These are phyloP conservation scores for Apocrypta bakeri DNA, from an alignment of 1,140 invertebrate genomes.

Conservation along the genomic window DNA sequence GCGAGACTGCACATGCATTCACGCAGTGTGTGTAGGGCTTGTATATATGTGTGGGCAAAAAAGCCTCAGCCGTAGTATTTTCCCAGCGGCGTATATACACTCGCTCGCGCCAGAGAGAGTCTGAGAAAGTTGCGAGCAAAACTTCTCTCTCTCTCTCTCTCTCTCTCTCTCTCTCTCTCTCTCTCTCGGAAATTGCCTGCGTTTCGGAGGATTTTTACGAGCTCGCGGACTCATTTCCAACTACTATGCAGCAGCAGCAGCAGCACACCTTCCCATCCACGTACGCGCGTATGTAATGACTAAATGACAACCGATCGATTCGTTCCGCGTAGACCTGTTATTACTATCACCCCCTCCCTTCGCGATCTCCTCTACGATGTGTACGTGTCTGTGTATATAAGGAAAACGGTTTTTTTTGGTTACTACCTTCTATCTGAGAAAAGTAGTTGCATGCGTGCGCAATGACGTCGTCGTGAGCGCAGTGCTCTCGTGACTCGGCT, in stretches of 20 bases:
- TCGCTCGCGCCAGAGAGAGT: background rate
- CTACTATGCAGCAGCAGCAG: background rate
- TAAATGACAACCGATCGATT: background rate
- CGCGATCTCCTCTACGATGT: background rate
- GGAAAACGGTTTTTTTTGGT: background rate
- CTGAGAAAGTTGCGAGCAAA: slow-evolving; percentile 42
- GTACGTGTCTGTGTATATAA: background rate
- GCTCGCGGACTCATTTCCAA: slow-evolving; percentile 44
- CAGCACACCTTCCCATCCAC: background rate
- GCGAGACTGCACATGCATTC: background rate
- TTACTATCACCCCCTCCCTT: background rate
- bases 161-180: no score
- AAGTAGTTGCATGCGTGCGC: background rate
- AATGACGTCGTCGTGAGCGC: slow-evolving; percentile 15
- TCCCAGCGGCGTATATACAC: slow-evolving; percentile 31
- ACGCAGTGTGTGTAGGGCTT: background rate
- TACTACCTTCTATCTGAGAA: background rate
- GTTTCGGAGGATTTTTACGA: slow-evolving; percentile 51
- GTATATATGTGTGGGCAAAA: slow-evolving; percentile 18
- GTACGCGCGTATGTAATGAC: background rate
- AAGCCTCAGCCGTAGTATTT: slow-evolving; percentile 36
- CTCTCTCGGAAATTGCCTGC: slow-evolving; percentile 32
- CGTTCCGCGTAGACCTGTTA: background rate
- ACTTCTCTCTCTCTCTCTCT: no score
- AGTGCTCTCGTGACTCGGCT: slow-evolving; percentile 24